phyloP scores from a whole-genome alignment of 2,113 vertebrate genomes.

The Lipotes vexillifer region DNA sequence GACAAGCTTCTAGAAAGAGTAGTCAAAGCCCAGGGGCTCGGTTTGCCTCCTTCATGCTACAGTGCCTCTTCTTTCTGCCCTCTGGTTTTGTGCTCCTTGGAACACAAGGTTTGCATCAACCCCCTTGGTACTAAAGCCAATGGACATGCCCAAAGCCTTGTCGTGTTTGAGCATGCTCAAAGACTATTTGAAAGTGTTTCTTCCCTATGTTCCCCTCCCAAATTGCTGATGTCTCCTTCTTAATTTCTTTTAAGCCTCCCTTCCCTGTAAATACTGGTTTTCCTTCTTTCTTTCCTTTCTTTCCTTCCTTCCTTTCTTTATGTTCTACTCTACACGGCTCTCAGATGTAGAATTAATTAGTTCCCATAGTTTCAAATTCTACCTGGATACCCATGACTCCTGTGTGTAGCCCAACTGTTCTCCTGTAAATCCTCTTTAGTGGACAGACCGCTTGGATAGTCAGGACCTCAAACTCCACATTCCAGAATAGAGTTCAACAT shows the following conservation, averaged over 20 bases:
- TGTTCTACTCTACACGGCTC: not conserved
- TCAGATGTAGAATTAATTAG: not conserved
- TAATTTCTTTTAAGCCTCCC: not conserved
- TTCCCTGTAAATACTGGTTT: not conserved
- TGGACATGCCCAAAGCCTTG: not conserved
- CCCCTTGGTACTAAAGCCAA: not conserved
- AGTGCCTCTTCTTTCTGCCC: not conserved
- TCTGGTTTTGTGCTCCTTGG: not conserved
- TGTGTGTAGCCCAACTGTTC: not conserved
- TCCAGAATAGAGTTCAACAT: not conserved
- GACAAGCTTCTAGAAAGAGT: not conserved
- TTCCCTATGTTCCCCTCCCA: not conserved
- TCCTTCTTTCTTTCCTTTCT: not conserved
- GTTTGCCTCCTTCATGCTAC: not conserved
- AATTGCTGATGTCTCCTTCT: not conserved
- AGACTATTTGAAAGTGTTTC: not conserved
- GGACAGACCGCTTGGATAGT: not conserved
- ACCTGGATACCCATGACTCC: not conserved
- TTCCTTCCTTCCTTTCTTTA: no score
- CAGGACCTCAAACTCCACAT: not conserved
- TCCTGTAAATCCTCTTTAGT: not conserved
- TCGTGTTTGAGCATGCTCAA: not conserved
- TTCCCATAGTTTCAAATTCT: not conserved
- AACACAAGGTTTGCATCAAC: not conserved
- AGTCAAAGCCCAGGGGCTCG: fast-evolving